Conservation (phyloP, 92 coral and sea anemone species). For the Zoanthus gigantus region DNA sequence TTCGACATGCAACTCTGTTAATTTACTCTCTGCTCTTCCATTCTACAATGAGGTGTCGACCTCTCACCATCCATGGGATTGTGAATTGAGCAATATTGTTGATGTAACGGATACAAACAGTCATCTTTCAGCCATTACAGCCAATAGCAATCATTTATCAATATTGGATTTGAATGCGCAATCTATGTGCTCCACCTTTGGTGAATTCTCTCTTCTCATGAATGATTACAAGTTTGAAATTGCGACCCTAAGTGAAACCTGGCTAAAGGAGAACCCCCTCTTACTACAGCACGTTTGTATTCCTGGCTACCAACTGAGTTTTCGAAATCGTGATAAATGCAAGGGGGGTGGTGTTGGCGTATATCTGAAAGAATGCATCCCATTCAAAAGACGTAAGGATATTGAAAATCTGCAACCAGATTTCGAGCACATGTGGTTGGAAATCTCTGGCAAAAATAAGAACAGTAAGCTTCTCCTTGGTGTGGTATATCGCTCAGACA, state of each 20-base stretch:
- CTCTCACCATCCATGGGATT: no score
- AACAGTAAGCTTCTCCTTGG: slow-evolving; percentile 60
- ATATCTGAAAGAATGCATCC: slow-evolving; percentile 40
- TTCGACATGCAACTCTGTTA: no score
- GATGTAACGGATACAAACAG: no score
- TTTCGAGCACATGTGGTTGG: slow-evolving; percentile 62
- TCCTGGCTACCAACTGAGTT: slow-evolving; percentile 48
- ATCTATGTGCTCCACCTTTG: slow-evolving; percentile 42
- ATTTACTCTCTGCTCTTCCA: no score
- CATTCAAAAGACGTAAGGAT: slow-evolving; percentile 57
- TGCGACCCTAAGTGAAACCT: slow-evolving; percentile 55
- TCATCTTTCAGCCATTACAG: no score
- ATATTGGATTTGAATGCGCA: neutral
- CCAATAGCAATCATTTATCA: no score
- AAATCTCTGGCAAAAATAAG: slow-evolving; percentile 59
- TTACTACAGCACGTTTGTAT: slow-evolving; percentile 48
- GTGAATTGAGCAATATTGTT: no score
- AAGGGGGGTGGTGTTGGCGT: slow-evolving; percentile 61
- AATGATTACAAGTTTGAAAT: slow-evolving; percentile 49
- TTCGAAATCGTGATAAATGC: slow-evolving; percentile 37
- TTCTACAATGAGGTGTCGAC: no score
- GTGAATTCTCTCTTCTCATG: slow-evolving; percentile 36
- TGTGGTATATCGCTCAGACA: no score
- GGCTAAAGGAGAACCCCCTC: slow-evolving; percentile 59
- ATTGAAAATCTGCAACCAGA: slow-evolving; percentile 47